These are phyloP conservation scores for Netelia melanura DNA, from an alignment of 2,888 invertebrate genomes.

Conservation along the genomic window DNA sequence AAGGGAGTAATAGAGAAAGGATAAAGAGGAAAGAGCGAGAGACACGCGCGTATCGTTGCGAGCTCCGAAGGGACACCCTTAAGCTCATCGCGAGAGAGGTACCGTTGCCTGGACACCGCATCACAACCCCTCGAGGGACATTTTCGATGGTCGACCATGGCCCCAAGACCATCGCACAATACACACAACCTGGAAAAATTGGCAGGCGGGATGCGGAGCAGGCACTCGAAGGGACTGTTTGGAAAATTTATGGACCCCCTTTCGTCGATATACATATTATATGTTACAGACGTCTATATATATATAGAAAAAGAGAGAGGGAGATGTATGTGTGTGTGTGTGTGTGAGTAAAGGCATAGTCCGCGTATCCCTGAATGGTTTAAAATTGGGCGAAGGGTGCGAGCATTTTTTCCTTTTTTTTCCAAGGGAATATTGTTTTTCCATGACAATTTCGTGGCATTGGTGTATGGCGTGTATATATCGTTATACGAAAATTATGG, in stretches of 20 bases:
- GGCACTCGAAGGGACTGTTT: conserved; percentile 60
- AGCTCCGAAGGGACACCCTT: conserved; percentile 69
- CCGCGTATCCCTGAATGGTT: conserved; percentile 41
- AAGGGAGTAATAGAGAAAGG: conserved; percentile 13
- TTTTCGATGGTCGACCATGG: conserved; percentile 61
- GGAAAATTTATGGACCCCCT: conserved; percentile 68
- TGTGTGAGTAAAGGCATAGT: neutral
- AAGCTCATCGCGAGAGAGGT: conserved; percentile 71
- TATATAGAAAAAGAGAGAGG: neutral
- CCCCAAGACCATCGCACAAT: conserved; percentile 48
- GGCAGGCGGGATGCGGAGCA: conserved; percentile 52
- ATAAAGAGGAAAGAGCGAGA: conserved; percentile 44
- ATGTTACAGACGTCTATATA: conserved; percentile 29
- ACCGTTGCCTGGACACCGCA: conserved; percentile 69
- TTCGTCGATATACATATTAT: conserved; percentile 7
- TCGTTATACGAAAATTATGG: conserved; percentile 5
- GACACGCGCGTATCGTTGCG: conserved; percentile 55
- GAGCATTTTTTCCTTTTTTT: conserved; percentile 22
- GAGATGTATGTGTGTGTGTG: neutral
- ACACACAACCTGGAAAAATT: conserved; percentile 65
- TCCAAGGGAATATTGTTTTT: conserved; percentile 37
- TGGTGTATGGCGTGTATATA: conserved; percentile 9
- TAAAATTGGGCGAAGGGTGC: conserved; percentile 44
- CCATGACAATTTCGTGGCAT: conserved; percentile 11
- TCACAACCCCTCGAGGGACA: conserved; percentile 69